Evolutionary conservation across 1,140 invertebrate species (phyloP), one percentile per base, ranked within the genome.

Genomic region (Rhynchophorus ferrugineus): DNA sequence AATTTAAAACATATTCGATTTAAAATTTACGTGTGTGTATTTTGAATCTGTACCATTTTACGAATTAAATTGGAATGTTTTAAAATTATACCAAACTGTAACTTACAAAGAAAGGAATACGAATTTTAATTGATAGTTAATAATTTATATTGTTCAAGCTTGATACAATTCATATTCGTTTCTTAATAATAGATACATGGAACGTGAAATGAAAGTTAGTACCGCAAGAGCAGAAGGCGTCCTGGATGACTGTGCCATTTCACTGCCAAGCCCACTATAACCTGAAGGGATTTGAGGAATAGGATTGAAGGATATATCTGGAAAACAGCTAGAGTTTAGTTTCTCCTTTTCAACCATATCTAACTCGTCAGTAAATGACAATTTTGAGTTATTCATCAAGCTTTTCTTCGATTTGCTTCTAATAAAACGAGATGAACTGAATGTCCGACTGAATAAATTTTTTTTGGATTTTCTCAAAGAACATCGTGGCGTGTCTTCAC

Each of bases 141-240:
- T n/a, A n/a, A n/a, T n/a, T n/a, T n/a, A n/a, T n/a, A n/a, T n/a
- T n/a, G n/a, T n/a, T n/a, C n/a, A n/a, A n/a, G n/a, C n/a, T n/a
- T n/a, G n/a, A n/a, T n/a, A 18, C 18, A 41, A 18, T 18, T 17
- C 3, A 1, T 41, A 41, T 8, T 41, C 38, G 11, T 7, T 19
- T 19, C n/a, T 18, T 8, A 17, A 18, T 2, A 16, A 21, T 34
- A 8, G 17, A 44, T 38, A 48, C 52, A 48, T 49, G 45, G 46
- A 54, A 48, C 41, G 35, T 61, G 55, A 62, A 59, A 64, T 62
- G 59, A 35, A 64, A 68, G 67, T 69, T 69, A 69, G 67, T 69
- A 69, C 67, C 67, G 60, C 59, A 60, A 60, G 45, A 61, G 63
- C 54, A 62, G 61, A 60, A 22, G 48, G 56, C 47, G 47, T 58